Evolutionary conservation across 2,888 invertebrate species (phyloP).

Genomic region (Machimus rusticus): DNA sequence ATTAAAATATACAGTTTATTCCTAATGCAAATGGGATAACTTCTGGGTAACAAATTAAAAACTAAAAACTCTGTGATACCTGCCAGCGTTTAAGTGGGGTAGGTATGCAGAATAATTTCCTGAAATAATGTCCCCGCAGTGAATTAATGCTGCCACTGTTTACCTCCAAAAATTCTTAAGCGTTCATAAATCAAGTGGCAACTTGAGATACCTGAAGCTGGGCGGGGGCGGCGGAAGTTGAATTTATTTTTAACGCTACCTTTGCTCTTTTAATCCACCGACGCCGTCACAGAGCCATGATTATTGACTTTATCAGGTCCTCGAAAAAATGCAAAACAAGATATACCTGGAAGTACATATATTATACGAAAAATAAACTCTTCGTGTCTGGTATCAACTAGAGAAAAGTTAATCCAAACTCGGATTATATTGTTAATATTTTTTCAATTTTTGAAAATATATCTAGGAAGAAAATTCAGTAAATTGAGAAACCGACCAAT

Average conservation of each 20-base stretch:
- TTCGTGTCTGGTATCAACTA: too few relatives aligned
- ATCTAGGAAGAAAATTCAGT: too few relatives aligned
- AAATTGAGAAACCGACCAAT: too few relatives aligned
- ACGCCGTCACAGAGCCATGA: neutral
- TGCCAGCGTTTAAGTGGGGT: neutral
- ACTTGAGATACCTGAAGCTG: neutral
- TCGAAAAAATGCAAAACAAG: neutral
- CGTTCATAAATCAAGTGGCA: neutral
- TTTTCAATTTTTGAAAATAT: too few relatives aligned
- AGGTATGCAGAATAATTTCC: neutral
- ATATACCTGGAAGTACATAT: neutral
- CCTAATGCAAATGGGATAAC: conserved; percentile 19
- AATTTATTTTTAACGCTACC: neutral
- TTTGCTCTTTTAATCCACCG: neutral
- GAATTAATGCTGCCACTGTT: neutral
- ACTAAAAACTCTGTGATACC: neutral
- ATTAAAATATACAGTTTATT: conserved; percentile 30
- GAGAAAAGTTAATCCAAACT: too few relatives aligned
- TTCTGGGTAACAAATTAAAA: conserved; percentile 23
- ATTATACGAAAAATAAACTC: too few relatives aligned
- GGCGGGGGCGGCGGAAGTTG: neutral
- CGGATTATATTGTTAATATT: too few relatives aligned
- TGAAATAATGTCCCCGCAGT: neutral
- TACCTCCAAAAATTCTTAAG: neutral
- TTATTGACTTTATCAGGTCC: neutral